Evolutionary conservation across 2,113 vertebrate species (phyloP).

Genomic region (Erythrocercus mccallii): DNA sequence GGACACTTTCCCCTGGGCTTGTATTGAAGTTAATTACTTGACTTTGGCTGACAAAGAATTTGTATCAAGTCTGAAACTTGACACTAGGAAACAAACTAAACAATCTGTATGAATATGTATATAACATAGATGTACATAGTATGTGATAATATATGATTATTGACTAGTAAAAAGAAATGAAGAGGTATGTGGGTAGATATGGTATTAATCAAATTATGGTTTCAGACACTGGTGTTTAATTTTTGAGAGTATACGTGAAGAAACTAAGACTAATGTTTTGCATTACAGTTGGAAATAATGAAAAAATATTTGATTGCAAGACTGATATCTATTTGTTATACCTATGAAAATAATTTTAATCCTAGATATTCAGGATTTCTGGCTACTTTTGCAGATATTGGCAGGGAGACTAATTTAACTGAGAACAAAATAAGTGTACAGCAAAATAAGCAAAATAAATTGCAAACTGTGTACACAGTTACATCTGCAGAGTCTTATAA

Average conservation of each 20-base stretch:
- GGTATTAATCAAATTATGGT: neutral
- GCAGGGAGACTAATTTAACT: neutral
- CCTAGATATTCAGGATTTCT: neutral
- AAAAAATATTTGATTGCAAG: neutral
- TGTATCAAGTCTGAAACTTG: neutral
- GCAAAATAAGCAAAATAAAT: neutral
- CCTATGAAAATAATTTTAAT: neutral
- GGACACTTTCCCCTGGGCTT: neutral
- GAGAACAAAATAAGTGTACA: neutral
- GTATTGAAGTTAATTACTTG: neutral
- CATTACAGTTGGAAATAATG: neutral
- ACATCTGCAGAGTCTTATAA: neutral
- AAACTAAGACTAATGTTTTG: neutral
- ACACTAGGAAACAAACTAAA: neutral
- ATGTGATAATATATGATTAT: neutral
- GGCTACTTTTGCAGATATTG: neutral
- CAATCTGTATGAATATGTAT: neutral
- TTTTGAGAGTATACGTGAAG: neutral
- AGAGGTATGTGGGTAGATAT: too few relatives aligned
- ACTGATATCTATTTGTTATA: neutral
- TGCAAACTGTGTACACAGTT: neutral
- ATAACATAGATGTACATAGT: rapidly evolving
- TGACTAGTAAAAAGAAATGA: neutral
- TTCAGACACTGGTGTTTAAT: neutral
- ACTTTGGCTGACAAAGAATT: neutral